Evolutionary conservation across 2,888 invertebrate genomes (phyloP), one percentile per base, ranked within the genome.

Genomic region (Branchipolynoe longqiensis): DNA sequence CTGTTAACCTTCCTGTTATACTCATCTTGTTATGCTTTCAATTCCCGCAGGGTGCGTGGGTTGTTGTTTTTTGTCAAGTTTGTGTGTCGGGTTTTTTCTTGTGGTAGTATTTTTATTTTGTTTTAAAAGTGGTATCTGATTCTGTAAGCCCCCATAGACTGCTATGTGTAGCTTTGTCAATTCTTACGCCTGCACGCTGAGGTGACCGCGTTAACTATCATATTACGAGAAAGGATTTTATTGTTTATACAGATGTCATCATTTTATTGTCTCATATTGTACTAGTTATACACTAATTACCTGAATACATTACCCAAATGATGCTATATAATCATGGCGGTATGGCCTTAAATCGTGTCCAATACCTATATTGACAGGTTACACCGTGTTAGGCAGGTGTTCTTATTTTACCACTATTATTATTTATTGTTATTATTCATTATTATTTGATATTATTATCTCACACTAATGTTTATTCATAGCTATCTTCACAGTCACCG

Each of bases 291-390:
- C 36, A 14, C 69, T 36, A 33, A 69, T 38, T 33, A 69, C 69
- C 69, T 22, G 22, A 69, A 14, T 33, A 69, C 69, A 69, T 33
- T 69, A 69, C 69, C 69, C 69, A 38, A n/a, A 38, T 69, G 69
- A 69, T 69, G 38, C n/a, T n/a, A 33, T 6, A 69, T 62, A 38
- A 69, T 69, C 69, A 69, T 69, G 69, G 69, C 38, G 69, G 69
- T 69, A 69, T n/a, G n/a, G 69, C 69, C 69, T 69, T 69, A 69
- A 69, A 69, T n/a, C 1, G 36, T 69, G 69, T 69, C 69, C 69
- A 69, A 69, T 69, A 38, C 69, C 69, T 38, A 33, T n/a, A n/a
- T 33, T 69, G 69, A 69, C 69, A 69, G 69, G n/a, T 38, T 69
- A 38, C 38, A 69, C 38, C 8, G n/a, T 69, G 69, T 69, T 36